phyloP scores from a whole-genome alignment of 2,113 vertebrate genomes.

The Otus sunia region DNA sequence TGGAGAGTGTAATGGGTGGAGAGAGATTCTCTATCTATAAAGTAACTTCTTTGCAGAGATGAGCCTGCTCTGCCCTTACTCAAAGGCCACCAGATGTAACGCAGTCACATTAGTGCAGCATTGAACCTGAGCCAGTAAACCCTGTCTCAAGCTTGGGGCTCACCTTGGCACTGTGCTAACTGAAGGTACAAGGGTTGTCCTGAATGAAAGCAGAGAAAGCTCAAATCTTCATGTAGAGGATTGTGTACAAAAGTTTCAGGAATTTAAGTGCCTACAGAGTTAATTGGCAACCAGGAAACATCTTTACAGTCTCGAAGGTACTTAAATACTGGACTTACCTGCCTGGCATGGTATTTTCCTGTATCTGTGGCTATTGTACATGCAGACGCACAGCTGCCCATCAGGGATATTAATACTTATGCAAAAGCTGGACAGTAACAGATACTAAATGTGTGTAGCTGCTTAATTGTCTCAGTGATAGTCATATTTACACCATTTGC shows the following conservation, averaged over 20 bases:
- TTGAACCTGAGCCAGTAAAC: not conserved
- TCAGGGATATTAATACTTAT: not conserved
- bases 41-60: not conserved
- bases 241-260: not conserved
- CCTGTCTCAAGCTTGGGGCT: not conserved
- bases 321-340: not conserved
- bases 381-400: not conserved
- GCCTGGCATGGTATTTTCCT: not conserved
- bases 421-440: not conserved
- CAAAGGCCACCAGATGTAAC: not conserved
- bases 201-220: not conserved
- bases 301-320: not conserved
- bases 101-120: not conserved
- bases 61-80: not conserved
- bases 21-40: not conserved
- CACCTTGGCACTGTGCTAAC: not conserved
- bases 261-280: not conserved
- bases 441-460: not conserved
- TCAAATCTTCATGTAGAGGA: not conserved
- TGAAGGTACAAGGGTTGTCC: not conserved
- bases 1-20: not conserved
- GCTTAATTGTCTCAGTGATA: not conserved
- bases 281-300: not conserved
- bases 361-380: not conserved
- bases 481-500: not conserved